phyloP scores from a whole-genome alignment of 2,113 vertebrate genomes.

The Cyprinodon brontotheroides region DNA sequence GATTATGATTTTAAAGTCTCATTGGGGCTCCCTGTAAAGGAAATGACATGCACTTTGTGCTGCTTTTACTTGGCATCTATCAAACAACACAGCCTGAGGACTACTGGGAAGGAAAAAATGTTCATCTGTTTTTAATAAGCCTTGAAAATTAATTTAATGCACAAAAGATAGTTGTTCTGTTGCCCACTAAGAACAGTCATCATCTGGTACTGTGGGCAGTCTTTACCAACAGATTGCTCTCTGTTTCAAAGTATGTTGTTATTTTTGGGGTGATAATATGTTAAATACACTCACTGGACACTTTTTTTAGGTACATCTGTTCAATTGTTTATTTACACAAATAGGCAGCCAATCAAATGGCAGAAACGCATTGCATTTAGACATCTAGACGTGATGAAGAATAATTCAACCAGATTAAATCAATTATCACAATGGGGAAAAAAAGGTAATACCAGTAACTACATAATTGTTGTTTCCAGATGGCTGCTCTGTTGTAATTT shows the following conservation, averaged over 20 bases:
- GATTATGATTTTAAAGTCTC: conserved; percentile 51
- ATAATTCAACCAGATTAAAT: neutral
- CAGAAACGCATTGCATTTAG: neutral
- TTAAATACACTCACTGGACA: neutral
- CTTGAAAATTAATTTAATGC: conserved; percentile 10
- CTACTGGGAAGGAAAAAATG: conserved; percentile 23
- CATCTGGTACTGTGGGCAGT: neutral
- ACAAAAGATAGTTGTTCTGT: conserved; percentile 34
- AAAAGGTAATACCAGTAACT: neutral
- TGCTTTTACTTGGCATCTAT: conserved; percentile 36
- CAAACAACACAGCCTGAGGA: conserved; percentile 22
- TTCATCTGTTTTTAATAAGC: conserved; percentile 41
- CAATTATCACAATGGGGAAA: neutral
- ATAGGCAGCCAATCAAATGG: no score
- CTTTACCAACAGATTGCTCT: neutral
- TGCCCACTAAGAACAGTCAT: neutral
- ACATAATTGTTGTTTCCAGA: neutral
- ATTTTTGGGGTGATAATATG: neutral
- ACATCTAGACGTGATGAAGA: neutral
- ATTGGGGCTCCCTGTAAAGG: conserved; percentile 50
- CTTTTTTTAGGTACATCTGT: neutral
- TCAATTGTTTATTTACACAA: neutral
- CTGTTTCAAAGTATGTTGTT: neutral
- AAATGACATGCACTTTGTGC: conserved; percentile 60
- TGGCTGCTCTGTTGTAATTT: neutral